Evolutionary conservation across 1,140 invertebrate species (phyloP), one percentile per base, ranked within the genome.

Genomic region (Aricia agestis): DNA sequence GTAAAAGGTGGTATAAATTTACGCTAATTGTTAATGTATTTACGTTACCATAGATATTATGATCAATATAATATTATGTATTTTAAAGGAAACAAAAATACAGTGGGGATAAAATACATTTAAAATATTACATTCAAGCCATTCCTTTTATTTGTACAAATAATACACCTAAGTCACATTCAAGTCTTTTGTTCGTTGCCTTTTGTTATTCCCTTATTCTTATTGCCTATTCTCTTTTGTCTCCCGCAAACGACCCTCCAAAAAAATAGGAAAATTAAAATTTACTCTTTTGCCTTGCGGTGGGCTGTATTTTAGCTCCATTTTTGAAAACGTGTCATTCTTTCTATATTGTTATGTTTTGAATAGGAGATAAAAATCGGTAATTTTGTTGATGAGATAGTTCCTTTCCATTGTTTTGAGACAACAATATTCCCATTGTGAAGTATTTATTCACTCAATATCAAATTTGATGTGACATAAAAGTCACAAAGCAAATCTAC

Each of bases 121-220:
- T 13, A 52, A 52, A 52, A 15, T 13, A 52, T 52, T 15, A 15
- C 13, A 52, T 52, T 52, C 1, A 52, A 52, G 45, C 45, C 45
- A 52, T 52, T 52, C 11, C 41, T 13, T 52, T 52, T 52, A 13
- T 52, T 52, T 52, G 45, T 52, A 15, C 13, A 52, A 52, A 52
- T 52, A 52, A 52, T 52, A 52, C 45, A 52, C 45, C 45, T 52
- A 52, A 52, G 45, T 52, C 45, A 52, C 45, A 36, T 36, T 36
- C 36, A 52, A 52, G 11, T 52, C 45, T 52, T 36, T 52, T 52
- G 45, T 52, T 52, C 45, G 45, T 52, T 10, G 45, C 45, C 45
- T 52, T 52, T 52, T 52, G 45, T 52, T 52, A 52, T 52, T 52
- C 45, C 45, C 45, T 52, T 52, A 52, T 52, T 52, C 45, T 52